phyloP scores from a whole-genome alignment of 2,113 vertebrate species.

The Natator depressus region DNA sequence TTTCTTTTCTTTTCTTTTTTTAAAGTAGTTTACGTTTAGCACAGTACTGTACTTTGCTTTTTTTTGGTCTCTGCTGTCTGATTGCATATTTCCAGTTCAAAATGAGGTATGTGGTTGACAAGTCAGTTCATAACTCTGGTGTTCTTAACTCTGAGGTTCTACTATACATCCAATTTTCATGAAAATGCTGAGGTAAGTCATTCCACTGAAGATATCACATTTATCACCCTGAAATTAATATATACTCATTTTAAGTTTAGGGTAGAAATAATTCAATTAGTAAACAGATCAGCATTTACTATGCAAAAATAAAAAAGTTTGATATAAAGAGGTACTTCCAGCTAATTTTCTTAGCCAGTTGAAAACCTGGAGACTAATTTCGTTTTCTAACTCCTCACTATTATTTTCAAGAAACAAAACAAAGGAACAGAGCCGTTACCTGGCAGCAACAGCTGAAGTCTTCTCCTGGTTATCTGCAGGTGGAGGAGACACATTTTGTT shows the following conservation, averaged over 20 bases:
- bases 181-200: neutral
- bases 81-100: no score
- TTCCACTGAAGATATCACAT: neutral
- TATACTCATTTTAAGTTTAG: neutral
- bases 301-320: neutral
- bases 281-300: neutral
- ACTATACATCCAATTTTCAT: neutral
- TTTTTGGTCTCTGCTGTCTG: no score
- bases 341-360: neutral
- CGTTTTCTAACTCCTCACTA: neutral
- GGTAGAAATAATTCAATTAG: neutral
- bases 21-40: no score
- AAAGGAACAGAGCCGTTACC: slow-evolving; percentile 59
- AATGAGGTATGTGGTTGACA: no score
- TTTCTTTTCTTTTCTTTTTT: no score
- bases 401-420: neutral
- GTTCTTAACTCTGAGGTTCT: no score
- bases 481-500: neutral
- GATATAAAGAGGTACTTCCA: neutral
- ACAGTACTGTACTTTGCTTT: no score
- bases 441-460: neutral
- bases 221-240: neutral
- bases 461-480: slow-evolving; percentile 25
- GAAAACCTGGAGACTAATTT: neutral
- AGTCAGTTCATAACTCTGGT: no score